Evolutionary conservation across 2,888 invertebrate genomes (phyloP).

Genomic region (Mimas tiliae): DNA sequence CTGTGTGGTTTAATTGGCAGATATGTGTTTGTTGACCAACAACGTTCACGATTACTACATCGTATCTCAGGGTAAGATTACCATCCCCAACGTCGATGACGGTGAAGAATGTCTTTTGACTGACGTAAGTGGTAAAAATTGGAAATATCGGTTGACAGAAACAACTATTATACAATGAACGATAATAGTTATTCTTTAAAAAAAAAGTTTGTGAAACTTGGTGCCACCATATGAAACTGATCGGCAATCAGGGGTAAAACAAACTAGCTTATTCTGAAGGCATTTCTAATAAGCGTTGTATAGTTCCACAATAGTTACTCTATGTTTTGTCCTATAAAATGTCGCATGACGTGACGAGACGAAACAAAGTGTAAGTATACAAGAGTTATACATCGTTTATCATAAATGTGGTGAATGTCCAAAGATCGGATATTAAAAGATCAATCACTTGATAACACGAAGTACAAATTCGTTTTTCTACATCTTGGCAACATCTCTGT

Average conservation of each 20-base stretch:
- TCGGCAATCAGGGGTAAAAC: neutral
- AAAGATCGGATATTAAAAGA: conserved; percentile 1
- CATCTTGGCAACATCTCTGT: neutral
- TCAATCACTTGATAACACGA: conserved; percentile 8
- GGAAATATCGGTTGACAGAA: conserved; percentile 15
- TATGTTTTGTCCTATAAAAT: neutral
- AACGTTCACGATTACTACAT: conserved; percentile 97
- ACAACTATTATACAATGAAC: conserved; percentile 6
- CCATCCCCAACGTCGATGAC: conserved; percentile 98
- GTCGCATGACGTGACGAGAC: neutral
- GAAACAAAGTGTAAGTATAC: neutral
- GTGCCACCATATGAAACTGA: conserved; percentile 13
- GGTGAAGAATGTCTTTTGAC: conserved; percentile 95
- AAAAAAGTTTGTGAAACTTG: neutral
- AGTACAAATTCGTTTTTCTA: neutral
- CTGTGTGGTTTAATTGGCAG: conserved; percentile 84
- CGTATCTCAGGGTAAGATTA: conserved; percentile 98
- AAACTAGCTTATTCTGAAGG: neutral
- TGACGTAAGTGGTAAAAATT: conserved; percentile 90
- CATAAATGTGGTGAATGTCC: neutral
- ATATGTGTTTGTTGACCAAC: conserved; percentile 91
- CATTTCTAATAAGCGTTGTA: neutral
- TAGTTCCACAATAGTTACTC: neutral
- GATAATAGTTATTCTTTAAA: neutral
- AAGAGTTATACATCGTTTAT: neutral